A percentile compares a stretch with the other conserved stretches of the same genome.
These are phyloP conservation scores for Leuciscus idus DNA, from an alignment of 2,113 vertebrate genomes.

Conservation along the genomic window DNA sequence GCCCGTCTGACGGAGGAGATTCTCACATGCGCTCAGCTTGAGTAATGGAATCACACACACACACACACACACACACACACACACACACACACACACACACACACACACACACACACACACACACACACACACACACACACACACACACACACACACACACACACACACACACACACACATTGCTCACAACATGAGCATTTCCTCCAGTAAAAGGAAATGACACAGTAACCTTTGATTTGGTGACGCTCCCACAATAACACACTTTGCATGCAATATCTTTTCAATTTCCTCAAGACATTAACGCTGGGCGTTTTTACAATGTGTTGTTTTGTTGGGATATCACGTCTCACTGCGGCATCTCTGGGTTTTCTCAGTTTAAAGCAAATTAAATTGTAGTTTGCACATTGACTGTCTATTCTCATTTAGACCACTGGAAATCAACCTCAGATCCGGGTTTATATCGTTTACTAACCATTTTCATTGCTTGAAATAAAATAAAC, in stretches of 20 bases:
- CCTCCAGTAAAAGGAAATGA: conserved; percentile 13
- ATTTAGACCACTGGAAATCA: background rate
- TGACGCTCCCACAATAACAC: conserved; percentile 11
- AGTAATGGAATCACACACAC: conserved; percentile 2
- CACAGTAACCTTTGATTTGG: conserved; percentile 4
- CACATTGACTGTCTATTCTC: background rate
- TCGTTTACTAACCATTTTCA: background rate
- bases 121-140: background rate
- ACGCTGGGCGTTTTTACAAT: conserved; percentile 3
- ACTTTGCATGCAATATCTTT: conserved; percentile 3
- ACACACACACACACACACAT: no score
- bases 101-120: no score
- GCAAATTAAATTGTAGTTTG: background rate
- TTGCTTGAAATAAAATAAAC: background rate
- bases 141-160: no score
- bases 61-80: no score
- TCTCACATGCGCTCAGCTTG: conserved; percentile 26
- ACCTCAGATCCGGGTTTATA: background rate
- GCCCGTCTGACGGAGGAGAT: background rate
- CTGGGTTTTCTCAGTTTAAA: background rate
- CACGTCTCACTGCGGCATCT: background rate
- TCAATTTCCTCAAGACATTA: conserved; percentile 8
- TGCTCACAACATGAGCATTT: background rate
- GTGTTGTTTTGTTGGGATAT: conserved; percentile 16
- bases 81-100: background rate